Conservation (phyloP, 2,888 invertebrate species). For the Exocentrus adspersus region DNA sequence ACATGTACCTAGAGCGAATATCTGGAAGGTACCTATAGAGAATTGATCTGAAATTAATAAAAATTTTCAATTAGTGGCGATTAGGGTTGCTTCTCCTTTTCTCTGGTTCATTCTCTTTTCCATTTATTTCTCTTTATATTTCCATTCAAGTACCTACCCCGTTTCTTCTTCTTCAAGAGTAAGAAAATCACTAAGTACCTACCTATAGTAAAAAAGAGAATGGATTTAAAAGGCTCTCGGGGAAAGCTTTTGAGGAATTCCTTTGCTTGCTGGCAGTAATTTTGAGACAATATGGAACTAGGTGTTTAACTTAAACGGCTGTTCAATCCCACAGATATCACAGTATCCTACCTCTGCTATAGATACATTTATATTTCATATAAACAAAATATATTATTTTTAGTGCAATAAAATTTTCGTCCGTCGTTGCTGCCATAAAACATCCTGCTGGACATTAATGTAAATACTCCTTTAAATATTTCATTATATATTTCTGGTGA, state of each 20-base stretch:
- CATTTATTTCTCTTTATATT: too few relatives aligned
- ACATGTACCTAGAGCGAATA: too few relatives aligned
- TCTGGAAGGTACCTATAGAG: too few relatives aligned
- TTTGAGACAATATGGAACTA: too few relatives aligned
- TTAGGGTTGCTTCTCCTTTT: too few relatives aligned
- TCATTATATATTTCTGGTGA: not conserved
- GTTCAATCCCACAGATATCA: not conserved
- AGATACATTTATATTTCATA: not conserved
- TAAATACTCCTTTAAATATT: not conserved
- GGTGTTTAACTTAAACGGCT: not conserved
- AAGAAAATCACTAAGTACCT: too few relatives aligned
- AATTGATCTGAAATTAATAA: too few relatives aligned
- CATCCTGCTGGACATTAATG: not conserved
- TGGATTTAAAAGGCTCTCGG: not conserved
- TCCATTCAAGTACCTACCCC: too few relatives aligned
- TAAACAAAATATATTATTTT: slow-evolving; percentile 1
- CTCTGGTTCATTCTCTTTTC: too few relatives aligned
- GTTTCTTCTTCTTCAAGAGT: too few relatives aligned
- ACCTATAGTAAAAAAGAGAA: not conserved
- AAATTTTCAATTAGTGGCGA: too few relatives aligned
- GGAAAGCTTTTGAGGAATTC: not conserved
- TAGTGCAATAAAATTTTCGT: not conserved
- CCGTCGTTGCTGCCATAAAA: not conserved
- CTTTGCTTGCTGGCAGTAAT: not conserved
- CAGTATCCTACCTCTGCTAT: too few relatives aligned